These are phyloP conservation scores for Hyposoter didymator DNA, from an alignment of 2,888 invertebrate genomes.

Conservation along the genomic window DNA sequence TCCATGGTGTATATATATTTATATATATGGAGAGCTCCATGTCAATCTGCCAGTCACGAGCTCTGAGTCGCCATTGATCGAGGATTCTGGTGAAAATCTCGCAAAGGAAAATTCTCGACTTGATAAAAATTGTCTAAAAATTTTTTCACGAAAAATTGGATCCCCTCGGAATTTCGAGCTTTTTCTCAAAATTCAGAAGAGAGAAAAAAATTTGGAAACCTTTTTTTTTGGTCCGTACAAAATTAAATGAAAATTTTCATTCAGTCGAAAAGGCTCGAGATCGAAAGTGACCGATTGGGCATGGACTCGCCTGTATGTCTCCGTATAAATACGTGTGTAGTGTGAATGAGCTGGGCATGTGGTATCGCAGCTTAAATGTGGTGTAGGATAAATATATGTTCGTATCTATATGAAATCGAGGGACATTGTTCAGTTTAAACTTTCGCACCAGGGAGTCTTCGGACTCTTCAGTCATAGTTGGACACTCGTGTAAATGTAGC, in stretches of 20 bases:
- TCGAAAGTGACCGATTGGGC: background rate
- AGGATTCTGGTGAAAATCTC: no score
- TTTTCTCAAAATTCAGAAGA: no score
- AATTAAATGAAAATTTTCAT: background rate
- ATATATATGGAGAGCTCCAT: background rate
- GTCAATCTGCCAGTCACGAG: no score
- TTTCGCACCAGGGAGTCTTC: slow-evolving; percentile 58
- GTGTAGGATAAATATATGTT: slow-evolving; percentile 40
- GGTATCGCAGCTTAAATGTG: slow-evolving; percentile 43
- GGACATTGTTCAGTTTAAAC: slow-evolving; percentile 76
- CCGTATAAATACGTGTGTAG: slow-evolving; percentile 2
- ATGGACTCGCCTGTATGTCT: background rate
- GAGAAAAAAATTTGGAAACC: background rate
- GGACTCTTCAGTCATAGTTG: slow-evolving; percentile 74
- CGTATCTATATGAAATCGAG: slow-evolving; percentile 66
- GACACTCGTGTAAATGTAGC: slow-evolving; percentile 1
- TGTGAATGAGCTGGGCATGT: slow-evolving; percentile 47
- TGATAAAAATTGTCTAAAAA: no score
- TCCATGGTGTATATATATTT: slow-evolving; percentile 13
- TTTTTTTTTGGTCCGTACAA: no score
- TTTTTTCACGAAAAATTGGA: no score
- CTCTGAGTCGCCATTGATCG: no score
- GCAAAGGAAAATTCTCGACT: no score
- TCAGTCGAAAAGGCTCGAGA: background rate
- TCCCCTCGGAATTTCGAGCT: no score